A percentile compares a stretch with the other conserved stretches of the same genome.
phyloP scores from a whole-genome alignment of 1,140 invertebrate genomes.

The Aphaenogaster floridana region DNA sequence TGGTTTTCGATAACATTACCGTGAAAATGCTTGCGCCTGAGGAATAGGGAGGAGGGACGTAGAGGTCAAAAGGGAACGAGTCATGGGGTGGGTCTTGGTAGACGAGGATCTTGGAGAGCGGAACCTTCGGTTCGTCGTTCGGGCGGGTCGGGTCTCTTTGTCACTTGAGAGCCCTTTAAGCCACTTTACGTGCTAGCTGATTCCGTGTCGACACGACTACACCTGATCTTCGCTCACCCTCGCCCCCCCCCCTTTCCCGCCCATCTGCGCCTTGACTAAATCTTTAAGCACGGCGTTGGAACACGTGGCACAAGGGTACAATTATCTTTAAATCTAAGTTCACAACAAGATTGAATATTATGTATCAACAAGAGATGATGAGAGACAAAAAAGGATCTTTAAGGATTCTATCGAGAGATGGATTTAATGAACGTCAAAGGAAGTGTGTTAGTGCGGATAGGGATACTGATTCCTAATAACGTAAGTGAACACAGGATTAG shows the following conservation, averaged over 20 bases:
- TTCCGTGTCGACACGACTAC: constrained; percentile 71
- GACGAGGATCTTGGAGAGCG: constrained; percentile 53
- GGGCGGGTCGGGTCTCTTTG: constrained; percentile 64
- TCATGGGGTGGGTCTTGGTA: constrained; percentile 12
- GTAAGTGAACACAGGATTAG: constrained; percentile 55
- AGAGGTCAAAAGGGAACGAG: constrained; percentile 41
- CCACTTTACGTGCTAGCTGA: constrained; percentile 69
- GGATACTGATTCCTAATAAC: constrained; percentile 76
- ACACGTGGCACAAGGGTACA: neutral
- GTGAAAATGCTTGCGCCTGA: constrained; percentile 32
- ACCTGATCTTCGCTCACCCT: constrained; percentile 49
- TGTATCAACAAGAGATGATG: neutral
- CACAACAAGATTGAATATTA: constrained; percentile 14
- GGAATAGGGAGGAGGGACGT: neutral
- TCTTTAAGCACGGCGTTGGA: neutral
- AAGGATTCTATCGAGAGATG: neutral
- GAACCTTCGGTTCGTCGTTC: constrained; percentile 35
- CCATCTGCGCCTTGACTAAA: neutral
- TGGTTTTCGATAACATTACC: constrained; percentile 63
- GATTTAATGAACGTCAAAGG: neutral
- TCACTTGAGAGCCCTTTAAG: constrained; percentile 68
- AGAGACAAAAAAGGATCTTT: neutral
- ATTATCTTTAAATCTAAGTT: neutral
- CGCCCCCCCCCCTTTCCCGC: no score
- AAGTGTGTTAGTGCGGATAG: neutral